Conservation (phyloP, 1,140 invertebrate species). For the Drosophila equinoxialis region DNA sequence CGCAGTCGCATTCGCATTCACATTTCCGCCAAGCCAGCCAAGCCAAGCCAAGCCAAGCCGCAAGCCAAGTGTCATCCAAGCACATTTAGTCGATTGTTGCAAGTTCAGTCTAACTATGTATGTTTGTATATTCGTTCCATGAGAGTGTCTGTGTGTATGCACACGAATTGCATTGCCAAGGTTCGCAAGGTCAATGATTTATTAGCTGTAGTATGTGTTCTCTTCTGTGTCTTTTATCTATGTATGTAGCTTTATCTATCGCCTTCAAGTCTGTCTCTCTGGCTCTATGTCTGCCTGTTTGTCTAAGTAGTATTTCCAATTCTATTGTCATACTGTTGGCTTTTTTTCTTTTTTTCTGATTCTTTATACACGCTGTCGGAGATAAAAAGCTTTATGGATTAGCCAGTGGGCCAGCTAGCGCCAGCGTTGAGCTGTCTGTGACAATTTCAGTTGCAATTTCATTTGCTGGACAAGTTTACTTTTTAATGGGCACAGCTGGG, state of each 20-base stretch:
- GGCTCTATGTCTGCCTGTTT: slow-evolving; percentile 1
- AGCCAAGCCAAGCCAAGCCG: background rate
- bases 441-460: slow-evolving; percentile 59
- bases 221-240: slow-evolving; percentile 21
- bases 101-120: slow-evolving; percentile 10
- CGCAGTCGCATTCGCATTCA: slow-evolving; percentile 44
- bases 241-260: slow-evolving; percentile 23
- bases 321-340: slow-evolving; percentile 6
- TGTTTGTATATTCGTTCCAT: slow-evolving; percentile 1
- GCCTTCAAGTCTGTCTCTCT: slow-evolving; percentile 23
- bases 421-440: slow-evolving; percentile 56
- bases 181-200: slow-evolving; percentile 80
- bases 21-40: background rate
- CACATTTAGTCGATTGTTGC: slow-evolving; percentile 23
- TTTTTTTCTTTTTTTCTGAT: slow-evolving; percentile 24
- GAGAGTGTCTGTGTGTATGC: background rate
- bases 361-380: slow-evolving; percentile 35
- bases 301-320: slow-evolving; percentile 15
- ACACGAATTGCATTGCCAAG: slow-evolving; percentile 54
- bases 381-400: slow-evolving; percentile 57
- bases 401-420: slow-evolving; percentile 42
- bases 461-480: slow-evolving; percentile 31
- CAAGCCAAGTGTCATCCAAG: slow-evolving; percentile 38
- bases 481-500: slow-evolving; percentile 34
- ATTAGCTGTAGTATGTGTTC: slow-evolving; percentile 56